Evolutionary conservation across 1,140 invertebrate species (phyloP).

Genomic region (Cotesia vestalis): DNA sequence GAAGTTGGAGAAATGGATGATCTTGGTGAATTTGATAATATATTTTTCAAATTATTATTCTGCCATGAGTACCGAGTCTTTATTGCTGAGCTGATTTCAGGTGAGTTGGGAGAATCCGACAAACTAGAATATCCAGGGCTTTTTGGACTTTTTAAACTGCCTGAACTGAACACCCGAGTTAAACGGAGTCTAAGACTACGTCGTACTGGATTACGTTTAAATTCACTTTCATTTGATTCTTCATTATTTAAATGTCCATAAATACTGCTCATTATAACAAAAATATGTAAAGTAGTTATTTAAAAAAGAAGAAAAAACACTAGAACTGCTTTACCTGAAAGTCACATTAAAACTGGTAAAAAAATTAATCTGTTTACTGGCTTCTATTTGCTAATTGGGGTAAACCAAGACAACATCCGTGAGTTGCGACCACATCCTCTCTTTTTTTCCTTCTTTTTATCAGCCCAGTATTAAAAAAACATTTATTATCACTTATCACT

Average conservation of each 20-base stretch:
- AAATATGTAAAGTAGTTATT: neutral
- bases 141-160: conserved; percentile 37
- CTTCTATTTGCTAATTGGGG: neutral
- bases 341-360: conserved; percentile 12
- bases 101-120: conserved; percentile 39
- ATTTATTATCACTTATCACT: neutral
- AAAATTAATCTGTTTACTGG: neutral
- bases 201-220: conserved; percentile 29
- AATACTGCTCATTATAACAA: conserved; percentile 34
- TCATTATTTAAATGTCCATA: conserved; percentile 34
- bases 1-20: conserved; percentile 14
- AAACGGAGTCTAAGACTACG: conserved; percentile 43
- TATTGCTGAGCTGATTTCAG: conserved; percentile 29
- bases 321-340: neutral
- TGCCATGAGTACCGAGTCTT: conserved; percentile 47
- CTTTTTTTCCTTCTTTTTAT: conserved; percentile 20
- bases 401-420: conserved; percentile 40
- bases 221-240: conserved; percentile 3
- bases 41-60: conserved; percentile 20
- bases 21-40: conserved; percentile 15
- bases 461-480: conserved; percentile 22
- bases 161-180: conserved; percentile 42
- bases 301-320: neutral
- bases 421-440: conserved; percentile 43
- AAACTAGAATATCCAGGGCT: conserved; percentile 33